Base-by-base conservation (phyloP, 2,888 invertebrate genomes). In the Melinaea menophilus region DNA sequence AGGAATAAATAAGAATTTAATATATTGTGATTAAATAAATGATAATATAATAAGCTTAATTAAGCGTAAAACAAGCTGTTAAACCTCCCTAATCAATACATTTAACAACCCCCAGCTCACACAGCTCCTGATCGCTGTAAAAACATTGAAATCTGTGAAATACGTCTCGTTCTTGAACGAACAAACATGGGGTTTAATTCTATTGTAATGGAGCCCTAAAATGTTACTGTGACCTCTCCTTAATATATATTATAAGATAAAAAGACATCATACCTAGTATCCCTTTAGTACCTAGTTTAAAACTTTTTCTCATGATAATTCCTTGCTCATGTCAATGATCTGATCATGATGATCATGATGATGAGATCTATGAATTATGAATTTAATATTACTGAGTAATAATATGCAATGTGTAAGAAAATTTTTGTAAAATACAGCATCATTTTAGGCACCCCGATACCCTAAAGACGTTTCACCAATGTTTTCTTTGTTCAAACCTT, bases 401-500 rank as follows among this genome's bases (percentile, higher is more conserved):
- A 13, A 5, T n/a, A 47, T 47, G n/a, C 46, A 57, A 37, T 57
- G 4, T 33, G 4, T 2, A 46, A 41, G 51, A 41, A 41, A 9
- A 9, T 47, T 56, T 34, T 22, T 46, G 35, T 37, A 9, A 9
- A 7, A 12, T 47, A n/a, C 5, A 62, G 69, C 70, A 69, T 72
- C 79, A 80, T 84, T 72, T 81, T 85, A 84, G 2, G 46, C 51
- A 35, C 70, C 70, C 75, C 73, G 73, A 79, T 79, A 78, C 75
- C 81, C 78, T 75, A 74, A 80, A 82, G 80, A 82, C 78, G 77
- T 71, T 72, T 41, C 80, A 79, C 79, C 79, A 72, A 72, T 82
- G 81, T 83, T 84, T 85, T 85, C 85, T 86, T 85, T 86, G 85
- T 84, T 81, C 73, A 76, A 79, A 73, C 79, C 78, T 73, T 79